A percentile compares a stretch with the other conserved stretches of the same genome.
These are phyloP conservation scores for Romanogobio albipinnatus DNA, from an alignment of 2,113 vertebrate species.

Conservation along the genomic window DNA sequence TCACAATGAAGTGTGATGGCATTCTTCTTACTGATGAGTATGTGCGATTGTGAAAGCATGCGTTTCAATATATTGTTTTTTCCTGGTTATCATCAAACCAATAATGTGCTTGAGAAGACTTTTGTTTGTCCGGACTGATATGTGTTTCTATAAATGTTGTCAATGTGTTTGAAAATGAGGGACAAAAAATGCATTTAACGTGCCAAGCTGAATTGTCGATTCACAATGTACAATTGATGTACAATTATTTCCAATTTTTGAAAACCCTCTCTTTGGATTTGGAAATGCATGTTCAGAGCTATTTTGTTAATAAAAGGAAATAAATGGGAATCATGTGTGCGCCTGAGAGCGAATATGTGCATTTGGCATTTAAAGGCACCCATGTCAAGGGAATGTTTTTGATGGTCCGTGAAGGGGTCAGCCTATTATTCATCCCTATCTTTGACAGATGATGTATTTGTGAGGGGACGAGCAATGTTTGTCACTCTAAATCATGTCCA, in stretches of 20 bases:
- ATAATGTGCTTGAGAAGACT: neutral
- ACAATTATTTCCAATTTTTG: constrained; percentile 56
- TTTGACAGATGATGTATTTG: neutral
- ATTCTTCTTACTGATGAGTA: constrained; percentile 18
- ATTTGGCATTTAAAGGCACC: neutral
- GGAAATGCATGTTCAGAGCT: constrained; percentile 73
- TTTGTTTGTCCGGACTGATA: constrained; percentile 29
- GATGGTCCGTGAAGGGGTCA: constrained; percentile 11
- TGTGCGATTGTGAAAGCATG: constrained; percentile 15
- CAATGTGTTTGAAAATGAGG: constrained; percentile 61
- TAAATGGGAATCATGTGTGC: constrained; percentile 43
- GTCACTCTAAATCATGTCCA: neutral
- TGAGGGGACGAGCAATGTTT: too few relatives aligned
- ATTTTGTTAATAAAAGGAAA: constrained; percentile 75
- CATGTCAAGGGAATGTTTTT: neutral
- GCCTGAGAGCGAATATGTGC: constrained; percentile 21
- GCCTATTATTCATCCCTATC: neutral
- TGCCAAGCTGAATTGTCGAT: constrained; percentile 63
- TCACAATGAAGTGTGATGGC: constrained; percentile 22
- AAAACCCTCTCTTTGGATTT: constrained; percentile 58
- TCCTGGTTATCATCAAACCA: constrained; percentile 36
- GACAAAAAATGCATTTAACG: constrained; percentile 59
- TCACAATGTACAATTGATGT: too few relatives aligned
- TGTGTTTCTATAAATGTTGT: constrained; percentile 64
- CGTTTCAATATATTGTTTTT: constrained; percentile 16